These are phyloP conservation scores for Galago senegalensis DNA, from an alignment of 2,797 vertebrate genomes.

Conservation along the genomic window DNA sequence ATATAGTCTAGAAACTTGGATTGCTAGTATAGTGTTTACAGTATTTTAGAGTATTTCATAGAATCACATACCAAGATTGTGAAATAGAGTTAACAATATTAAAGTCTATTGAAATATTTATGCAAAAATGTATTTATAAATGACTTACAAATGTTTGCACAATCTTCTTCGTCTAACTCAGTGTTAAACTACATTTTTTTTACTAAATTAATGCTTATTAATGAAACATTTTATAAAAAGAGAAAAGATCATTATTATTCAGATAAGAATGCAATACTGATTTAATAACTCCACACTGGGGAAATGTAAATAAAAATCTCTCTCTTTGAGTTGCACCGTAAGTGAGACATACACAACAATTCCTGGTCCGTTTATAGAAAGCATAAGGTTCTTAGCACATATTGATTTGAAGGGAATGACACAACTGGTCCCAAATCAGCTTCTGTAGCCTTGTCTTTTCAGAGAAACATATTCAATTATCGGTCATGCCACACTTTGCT, in stretches of 20 bases:
- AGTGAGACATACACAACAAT: neutral
- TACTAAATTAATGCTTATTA: neutral
- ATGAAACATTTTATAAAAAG: conserved; percentile 24
- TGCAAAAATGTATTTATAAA: neutral
- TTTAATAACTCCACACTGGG: neutral
- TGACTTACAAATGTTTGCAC: neutral
- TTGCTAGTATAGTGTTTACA: neutral
- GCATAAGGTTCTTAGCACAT: neutral
- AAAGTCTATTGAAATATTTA: neutral
- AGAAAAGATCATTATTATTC: neutral
- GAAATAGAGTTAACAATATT: neutral
- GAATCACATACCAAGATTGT: neutral
- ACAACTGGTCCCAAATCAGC: neutral
- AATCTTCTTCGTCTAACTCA: neutral
- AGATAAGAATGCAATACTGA: neutral
- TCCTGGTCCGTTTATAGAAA: neutral
- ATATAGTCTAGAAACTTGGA: neutral
- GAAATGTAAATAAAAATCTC: neutral
- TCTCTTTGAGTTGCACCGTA: neutral
- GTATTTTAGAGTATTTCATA: neutral
- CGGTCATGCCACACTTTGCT: neutral
- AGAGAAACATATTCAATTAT: conserved; percentile 35
- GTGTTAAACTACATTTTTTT: neutral
- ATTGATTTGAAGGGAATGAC: conserved; percentile 14
- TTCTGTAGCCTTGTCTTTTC: neutral